Base-by-base conservation (phyloP, 2,797 vertebrate genomes). In the Urocyon cinereoargenteus region DNA sequence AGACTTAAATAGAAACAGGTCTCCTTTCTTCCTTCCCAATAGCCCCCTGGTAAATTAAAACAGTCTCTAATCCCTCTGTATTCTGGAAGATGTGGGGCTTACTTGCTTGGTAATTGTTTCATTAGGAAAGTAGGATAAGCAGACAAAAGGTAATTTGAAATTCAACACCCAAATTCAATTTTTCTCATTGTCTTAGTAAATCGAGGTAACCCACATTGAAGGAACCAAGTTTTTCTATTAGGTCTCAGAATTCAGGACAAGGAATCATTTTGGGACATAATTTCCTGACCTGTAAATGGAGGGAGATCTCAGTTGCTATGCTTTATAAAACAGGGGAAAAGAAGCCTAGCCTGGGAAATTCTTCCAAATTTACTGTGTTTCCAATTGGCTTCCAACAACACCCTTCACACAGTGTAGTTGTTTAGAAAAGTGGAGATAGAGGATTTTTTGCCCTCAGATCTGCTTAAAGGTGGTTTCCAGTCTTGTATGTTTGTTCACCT, bases 141-240 rank as follows among this genome's bases (percentile, higher is more conserved):
- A 77, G 64, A 72, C 7, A 68, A 66, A 64, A 83, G 14, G 77
- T n/a, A 90, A 93, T 91, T 79, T 93, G 59, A 55, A 70, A 93
- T 51, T 21, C 28, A 91, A 70, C 4, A 66, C 34, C 61, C 15
- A 77, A 88, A 55, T 77, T 73, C 14, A 89, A 70, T 79, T 86
- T 94, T 92, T 83, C 34, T 57, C 21, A 26, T 49, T 31, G 24
- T 87, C 40, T 89, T 91, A 59, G 57, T 95, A 86, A 62, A 94
- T 61, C 92, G 26, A 97, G 49, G 18, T 81, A 91, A 84, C 13
- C 40, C 21, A 66, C 2, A 31, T 53, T 13, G 36, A 84, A 75
- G 57, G 40, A 81, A 75, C 5, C 36, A 61, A 68, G 19, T 81
- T 59, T 79, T 16, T 59, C 51, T 31, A 12, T 94, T 66, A 90